These are phyloP conservation scores for Sycophila sp. DNA, from an alignment of 1,140 invertebrate genomes.

Conservation along the genomic window DNA sequence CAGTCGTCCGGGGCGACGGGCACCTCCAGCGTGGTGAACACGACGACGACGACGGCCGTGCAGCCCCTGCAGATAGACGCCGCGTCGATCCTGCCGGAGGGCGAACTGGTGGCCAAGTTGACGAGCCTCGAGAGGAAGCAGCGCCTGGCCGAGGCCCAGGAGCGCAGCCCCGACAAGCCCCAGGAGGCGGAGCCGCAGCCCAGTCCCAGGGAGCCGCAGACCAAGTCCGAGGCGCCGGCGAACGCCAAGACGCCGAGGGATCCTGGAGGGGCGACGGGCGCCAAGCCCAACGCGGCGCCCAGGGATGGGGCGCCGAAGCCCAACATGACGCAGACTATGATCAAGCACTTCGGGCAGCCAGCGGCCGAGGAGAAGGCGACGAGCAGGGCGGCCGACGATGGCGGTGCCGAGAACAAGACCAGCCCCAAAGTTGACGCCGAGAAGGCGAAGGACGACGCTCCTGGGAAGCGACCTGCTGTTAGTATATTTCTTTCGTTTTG, in stretches of 20 bases:
- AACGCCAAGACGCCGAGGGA: conserved; percentile 33
- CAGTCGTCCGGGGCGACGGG: conserved; percentile 52
- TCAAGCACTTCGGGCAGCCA: conserved; percentile 26
- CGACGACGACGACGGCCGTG: conserved; percentile 60
- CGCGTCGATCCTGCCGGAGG: conserved; percentile 29
- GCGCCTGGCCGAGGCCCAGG: background rate
- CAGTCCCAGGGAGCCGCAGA: background rate
- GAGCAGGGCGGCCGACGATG: conserved; percentile 24
- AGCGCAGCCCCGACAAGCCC: background rate
- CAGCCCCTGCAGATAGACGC: conserved; percentile 58
- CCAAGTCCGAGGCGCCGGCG: background rate
- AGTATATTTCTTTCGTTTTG: background rate
- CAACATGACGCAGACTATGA: conserved; percentile 20
- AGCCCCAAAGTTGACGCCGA: background rate
- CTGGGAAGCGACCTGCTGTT: background rate
- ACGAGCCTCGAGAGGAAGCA: conserved; percentile 17
- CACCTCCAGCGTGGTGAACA: conserved; percentile 61
- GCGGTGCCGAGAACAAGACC: background rate
- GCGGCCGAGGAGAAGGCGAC: background rate
- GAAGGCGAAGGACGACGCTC: background rate
- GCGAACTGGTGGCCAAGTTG: conserved; percentile 22
- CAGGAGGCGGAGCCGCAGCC: background rate
- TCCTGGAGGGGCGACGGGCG: conserved; percentile 7
- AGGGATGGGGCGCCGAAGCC: background rate
- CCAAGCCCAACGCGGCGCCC: conserved; percentile 11